Evolutionary conservation across 2,797 vertebrate genomes (phyloP).

Genomic region (Prionace glauca): DNA sequence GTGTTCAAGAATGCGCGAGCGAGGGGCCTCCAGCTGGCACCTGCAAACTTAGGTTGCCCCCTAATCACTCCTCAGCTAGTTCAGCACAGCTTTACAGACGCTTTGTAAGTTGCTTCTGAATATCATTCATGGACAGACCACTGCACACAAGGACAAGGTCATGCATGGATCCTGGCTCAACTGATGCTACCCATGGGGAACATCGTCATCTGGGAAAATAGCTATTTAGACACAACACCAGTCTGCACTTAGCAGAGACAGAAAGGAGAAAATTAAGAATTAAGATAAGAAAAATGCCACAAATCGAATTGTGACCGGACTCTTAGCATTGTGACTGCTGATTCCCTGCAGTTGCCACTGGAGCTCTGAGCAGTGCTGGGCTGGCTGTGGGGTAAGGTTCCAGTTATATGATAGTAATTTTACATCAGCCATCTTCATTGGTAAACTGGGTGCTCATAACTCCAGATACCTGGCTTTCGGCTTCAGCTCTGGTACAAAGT

Average conservation of each 20-base stretch:
- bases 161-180: not conserved
- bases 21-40: not conserved
- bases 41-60: not conserved
- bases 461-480: not conserved
- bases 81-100: not conserved
- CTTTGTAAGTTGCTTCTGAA: not conserved
- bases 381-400: not conserved
- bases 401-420: too few relatives aligned
- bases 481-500: not conserved
- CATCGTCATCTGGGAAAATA: not conserved
- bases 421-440: not conserved
- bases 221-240: not conserved
- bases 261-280: not conserved
- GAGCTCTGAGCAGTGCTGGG: not conserved
- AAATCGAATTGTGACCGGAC: not conserved
- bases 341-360: not conserved
- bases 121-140: not conserved
- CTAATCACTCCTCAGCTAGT: not conserved
- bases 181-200: not conserved
- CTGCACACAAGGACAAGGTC: not conserved
- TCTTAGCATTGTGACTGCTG: not conserved
- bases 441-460: not conserved
- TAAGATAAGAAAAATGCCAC: not conserved
- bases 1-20: too few relatives aligned
- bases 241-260: not conserved